A percentile compares a stretch with the other conserved stretches of the same genome.
Conservation (phyloP, 2,888 invertebrate species). For the Serrognathus titanus region DNA sequence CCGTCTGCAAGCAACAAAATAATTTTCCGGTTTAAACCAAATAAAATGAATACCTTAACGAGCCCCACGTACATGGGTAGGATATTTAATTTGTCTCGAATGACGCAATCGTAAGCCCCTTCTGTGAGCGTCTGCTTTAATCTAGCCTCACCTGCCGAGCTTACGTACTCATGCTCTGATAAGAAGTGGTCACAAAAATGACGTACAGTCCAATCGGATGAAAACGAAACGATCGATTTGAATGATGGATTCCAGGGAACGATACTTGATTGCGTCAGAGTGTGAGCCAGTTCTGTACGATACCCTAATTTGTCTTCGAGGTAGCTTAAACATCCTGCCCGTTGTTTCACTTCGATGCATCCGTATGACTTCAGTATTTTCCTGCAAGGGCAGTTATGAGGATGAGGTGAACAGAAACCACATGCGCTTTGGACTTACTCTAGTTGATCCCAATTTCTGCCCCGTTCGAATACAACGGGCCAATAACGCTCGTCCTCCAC, state of each 20-base stretch:
- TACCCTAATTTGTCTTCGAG: conserved; percentile 79
- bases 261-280: conserved; percentile 69
- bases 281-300: conserved; percentile 73
- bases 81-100: conserved; percentile 73
- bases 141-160: conserved; percentile 50
- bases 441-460: conserved; percentile 80
- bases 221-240: conserved; percentile 69
- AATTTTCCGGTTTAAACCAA: neutral
- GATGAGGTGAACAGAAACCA: neutral
- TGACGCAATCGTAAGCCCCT: conserved; percentile 76
- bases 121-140: conserved; percentile 62
- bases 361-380: conserved; percentile 65
- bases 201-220: conserved; percentile 67
- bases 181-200: conserved; percentile 70
- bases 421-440: conserved; percentile 53
- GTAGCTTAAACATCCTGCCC: conserved; percentile 85
- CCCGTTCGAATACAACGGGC: conserved; percentile 79
- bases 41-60: conserved; percentile 55
- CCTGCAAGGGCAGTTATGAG: conserved; percentile 42
- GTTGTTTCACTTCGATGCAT: conserved; percentile 80
- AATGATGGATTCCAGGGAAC: conserved; percentile 66
- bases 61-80: conserved; percentile 70
- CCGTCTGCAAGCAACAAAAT: neutral
- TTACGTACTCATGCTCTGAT: conserved; percentile 32
- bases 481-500: conserved; percentile 86